Base-by-base conservation (phyloP, 2,888 invertebrate species). In the Orthosia cruda region DNA sequence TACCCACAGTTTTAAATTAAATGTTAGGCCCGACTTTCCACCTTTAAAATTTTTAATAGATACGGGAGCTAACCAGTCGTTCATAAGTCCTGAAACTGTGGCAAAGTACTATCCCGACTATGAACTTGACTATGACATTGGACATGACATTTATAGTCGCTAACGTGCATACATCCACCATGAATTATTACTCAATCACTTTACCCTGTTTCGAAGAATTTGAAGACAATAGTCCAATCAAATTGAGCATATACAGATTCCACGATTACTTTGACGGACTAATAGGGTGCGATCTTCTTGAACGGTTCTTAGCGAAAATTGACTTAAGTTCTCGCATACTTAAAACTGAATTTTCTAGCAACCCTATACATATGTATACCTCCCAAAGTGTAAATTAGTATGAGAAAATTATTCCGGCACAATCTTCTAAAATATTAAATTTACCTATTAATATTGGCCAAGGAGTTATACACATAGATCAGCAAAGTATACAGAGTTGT, bases 241-340 rank as follows among this genome's bases (percentile, higher is more conserved):
- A 26, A 26, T 26, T 26, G 26, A 55, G 16, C 54, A 20, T 54
- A 13, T 54, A 54, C 54, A 54, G 54, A 54, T 54, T 54, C 20
- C 54, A 54, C 54, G 54, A 54, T 54, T 54, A 54, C 20, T 54
- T 54, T 54, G 54, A 54, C 20, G 54, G 54, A 54, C 54, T 54
- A 54, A 54, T 54, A 54, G 54, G 54, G 54, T 55, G 55, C 55
- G n/a, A n/a, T n/a, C n/a, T n/a, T n/a, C n/a, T n/a, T n/a, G n/a
- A n/a, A n/a, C n/a, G 20, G 20, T 23, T 23, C 55, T 55, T 55
- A 26, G 26, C 26, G 26, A 26, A 20, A 55, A 23, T 55, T 55
- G 15, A 55, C 23, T 55, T n/a, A 23, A 55, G 55, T 55, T 55
- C 55, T 55, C 55, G 55, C 15, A 23, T 55, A 55, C 55, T 23